phyloP scores from a whole-genome alignment of 1,140 invertebrate genomes.

The Hypsibius dujardini region DNA sequence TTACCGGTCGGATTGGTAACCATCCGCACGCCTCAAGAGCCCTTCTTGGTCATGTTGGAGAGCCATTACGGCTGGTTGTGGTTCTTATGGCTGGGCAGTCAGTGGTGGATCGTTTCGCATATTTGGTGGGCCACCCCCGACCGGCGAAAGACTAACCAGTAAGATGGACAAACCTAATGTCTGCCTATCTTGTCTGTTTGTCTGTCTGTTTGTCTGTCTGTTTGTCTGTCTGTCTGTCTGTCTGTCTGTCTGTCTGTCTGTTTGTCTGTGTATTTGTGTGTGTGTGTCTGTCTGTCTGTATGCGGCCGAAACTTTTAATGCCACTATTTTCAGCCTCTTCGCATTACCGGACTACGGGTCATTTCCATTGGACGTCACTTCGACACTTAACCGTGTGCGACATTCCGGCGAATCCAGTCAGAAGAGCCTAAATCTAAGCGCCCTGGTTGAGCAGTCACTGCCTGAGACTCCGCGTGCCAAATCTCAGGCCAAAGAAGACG shows the following conservation, averaged over 20 bases:
- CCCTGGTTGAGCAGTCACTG: neutral
- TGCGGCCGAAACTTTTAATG: too few relatives aligned
- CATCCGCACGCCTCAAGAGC: neutral
- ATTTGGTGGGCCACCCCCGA: neutral
- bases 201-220: too few relatives aligned
- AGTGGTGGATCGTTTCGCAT: neutral
- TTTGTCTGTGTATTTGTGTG: too few relatives aligned
- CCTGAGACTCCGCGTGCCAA: neutral
- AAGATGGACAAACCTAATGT: too few relatives aligned
- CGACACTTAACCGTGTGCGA: neutral
- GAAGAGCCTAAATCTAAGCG: neutral
- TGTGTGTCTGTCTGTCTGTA: too few relatives aligned
- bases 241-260: too few relatives aligned
- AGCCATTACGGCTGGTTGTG: constrained; percentile 8
- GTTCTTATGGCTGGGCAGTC: constrained; percentile 12
- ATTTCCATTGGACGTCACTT: neutral
- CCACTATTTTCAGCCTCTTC: constrained; percentile 8
- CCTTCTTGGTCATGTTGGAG: neutral
- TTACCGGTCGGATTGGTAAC: neutral
- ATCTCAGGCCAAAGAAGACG: neutral
- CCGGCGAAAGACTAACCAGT: constrained; percentile 12
- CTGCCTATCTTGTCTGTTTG: too few relatives aligned
- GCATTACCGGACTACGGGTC: constrained; percentile 2
- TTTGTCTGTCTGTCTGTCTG: too few relatives aligned
- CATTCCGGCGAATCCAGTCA: neutral